Evolutionary conservation across 1,140 invertebrate genomes (phyloP).

Genomic region (Archegozetes longisetosus): DNA sequence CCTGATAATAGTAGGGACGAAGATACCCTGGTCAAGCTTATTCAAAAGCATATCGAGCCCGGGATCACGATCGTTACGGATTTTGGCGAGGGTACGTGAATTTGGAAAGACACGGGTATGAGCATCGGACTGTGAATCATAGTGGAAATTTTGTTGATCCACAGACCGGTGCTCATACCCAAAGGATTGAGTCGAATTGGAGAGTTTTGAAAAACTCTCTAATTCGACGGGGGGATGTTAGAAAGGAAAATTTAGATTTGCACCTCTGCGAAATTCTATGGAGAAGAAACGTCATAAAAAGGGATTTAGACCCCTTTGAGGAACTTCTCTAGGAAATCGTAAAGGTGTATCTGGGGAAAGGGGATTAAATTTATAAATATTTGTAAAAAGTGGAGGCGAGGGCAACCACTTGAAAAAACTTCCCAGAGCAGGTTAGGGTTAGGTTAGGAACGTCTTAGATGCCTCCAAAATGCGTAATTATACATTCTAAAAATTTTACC

Average conservation of each 20-base stretch:
- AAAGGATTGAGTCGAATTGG: constrained; percentile 7
- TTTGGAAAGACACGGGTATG: constrained; percentile 1
- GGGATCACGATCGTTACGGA: constrained; percentile 15
- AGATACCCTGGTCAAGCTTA: constrained; percentile 3
- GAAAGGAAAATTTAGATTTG: background rate
- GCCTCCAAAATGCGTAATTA: too few relatives aligned
- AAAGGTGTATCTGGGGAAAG: too few relatives aligned
- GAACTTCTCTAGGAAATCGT: too few relatives aligned
- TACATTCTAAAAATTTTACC: too few relatives aligned
- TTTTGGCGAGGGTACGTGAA: constrained; percentile 14
- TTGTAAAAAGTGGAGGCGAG: too few relatives aligned
- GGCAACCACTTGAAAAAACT: too few relatives aligned
- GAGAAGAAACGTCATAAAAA: too few relatives aligned
- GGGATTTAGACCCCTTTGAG: too few relatives aligned
- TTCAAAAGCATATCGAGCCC: constrained; percentile 6
- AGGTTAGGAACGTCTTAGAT: too few relatives aligned
- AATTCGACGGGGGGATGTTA: background rate
- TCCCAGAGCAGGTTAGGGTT: too few relatives aligned
- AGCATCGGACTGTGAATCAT: constrained; percentile 14
- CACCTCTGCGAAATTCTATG: background rate
- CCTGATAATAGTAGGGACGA: background rate
- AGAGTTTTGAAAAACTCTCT: background rate
- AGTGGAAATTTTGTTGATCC: constrained; percentile 12
- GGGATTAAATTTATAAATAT: too few relatives aligned
- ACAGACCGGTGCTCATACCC: constrained; percentile 5